Conservation (phyloP, 2,888 invertebrate genomes). For the Flexamia atlantica region DNA sequence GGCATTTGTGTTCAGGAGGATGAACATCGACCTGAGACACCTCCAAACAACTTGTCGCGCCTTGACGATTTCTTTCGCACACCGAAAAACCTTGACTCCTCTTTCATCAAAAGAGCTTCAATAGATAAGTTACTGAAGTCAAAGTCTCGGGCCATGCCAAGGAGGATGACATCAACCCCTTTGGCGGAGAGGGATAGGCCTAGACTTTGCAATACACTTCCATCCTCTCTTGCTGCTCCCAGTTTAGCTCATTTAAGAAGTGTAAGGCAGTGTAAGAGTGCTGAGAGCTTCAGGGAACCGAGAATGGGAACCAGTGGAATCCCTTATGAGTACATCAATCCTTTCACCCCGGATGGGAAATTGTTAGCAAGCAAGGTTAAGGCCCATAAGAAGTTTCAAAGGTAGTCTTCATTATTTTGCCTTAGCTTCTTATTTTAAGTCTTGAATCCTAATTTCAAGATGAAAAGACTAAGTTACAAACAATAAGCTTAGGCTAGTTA, state of each 20-base stretch:
- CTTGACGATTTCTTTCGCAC: neutral
- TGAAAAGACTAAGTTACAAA: no score
- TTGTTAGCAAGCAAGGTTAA: neutral
- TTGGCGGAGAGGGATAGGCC: neutral
- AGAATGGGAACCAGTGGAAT: neutral
- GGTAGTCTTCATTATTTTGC: neutral
- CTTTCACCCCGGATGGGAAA: conserved; percentile 21
- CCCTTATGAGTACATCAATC: neutral
- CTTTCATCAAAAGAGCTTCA: neutral
- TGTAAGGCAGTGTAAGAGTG: neutral
- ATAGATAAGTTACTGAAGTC: neutral
- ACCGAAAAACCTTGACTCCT: neutral
- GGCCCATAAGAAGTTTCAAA: conserved; percentile 2
- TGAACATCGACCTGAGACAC: neutral
- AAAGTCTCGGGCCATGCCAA: neutral
- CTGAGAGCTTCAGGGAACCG: neutral
- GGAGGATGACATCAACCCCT: neutral
- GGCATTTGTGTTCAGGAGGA: neutral
- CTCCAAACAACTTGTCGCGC: neutral
- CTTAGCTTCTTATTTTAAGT: no score
- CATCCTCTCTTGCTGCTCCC: neutral
- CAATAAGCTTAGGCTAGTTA: no score
- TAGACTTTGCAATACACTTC: neutral
- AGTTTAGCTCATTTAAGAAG: neutral
- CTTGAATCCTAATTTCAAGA: no score